Base-by-base conservation (phyloP, 2,113 vertebrate genomes). In the Corythaeola cristata region DNA sequence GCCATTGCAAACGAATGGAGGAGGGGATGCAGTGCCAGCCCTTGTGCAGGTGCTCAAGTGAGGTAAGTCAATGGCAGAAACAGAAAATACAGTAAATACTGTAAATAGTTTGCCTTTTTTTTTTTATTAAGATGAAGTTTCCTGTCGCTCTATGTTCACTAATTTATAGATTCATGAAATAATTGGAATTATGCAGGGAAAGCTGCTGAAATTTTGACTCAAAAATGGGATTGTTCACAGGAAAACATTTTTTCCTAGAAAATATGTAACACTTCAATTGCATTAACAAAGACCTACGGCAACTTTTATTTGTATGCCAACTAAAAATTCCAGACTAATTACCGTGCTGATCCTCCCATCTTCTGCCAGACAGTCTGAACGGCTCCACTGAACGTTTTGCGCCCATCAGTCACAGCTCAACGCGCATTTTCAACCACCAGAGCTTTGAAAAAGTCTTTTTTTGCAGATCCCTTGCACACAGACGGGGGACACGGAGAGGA, bases 281-380 rank as follows among this genome's bases (percentile, higher is more conserved):
- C 19, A 13, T 45, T 39, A 17, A 1, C 21, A n/a, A 66, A 66
- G 56, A 55, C 7, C 14, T 6, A 27, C 0, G 0, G 18, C 21
- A 30, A 5, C 22, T 74, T 82, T n/a, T 63, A 32, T 55, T 37
- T 17, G 21, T 52, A 28, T 12, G 23, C 24, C 13, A 52, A 22
- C 50, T 26, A 52, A 52, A 52, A 52, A 52, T 26, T 52, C 26
- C 26, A 9, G 11, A 12, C 12, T 52, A 24, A 52, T 52, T 26
- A 52, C 24, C 10, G 21, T 49, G 24, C 15, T 8, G 11, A 3
- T 53, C 23, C 45, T 47, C 37, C 24, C 22, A 5, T 26, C 49
- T 66, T n/a, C 13, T 41, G 15, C 45, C 32, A 17, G 26, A 16
- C 35, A 18, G 26, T 5, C 0, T 0, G 18, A 41, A 23, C 20